Base-by-base conservation (phyloP, 2,888 invertebrate genomes). In the Catocala fraxini region DNA sequence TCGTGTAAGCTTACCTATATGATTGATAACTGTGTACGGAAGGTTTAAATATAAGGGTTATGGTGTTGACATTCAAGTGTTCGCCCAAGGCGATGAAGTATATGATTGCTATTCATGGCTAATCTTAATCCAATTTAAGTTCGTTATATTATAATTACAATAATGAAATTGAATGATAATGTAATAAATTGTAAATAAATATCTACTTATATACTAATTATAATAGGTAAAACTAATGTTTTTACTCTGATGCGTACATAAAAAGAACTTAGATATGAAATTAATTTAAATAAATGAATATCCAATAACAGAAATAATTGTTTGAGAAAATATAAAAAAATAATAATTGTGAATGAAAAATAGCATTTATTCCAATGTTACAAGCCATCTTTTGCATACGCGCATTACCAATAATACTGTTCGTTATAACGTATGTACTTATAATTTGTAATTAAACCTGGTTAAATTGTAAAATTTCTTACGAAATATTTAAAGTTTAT, bases 171-270 rank as follows among this genome's bases (percentile, higher is more conserved):
- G 45, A 63, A 72, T 69, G 63, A 77, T 75, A 72, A 85, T 89
- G 88, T 88, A 89, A 87, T 85, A 86, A 89, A 87, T 79, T 93
- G 93, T 93, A 93, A 87, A 93, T 92, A 93, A 66, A 60, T 35
- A 56, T 11, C 68, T 80, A 74, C 71, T 59, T 73, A 65, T 63
- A 34, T 70, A 70, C 66, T 78, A 79, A 67, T 62, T 68, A 57
- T 71, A 73, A 70, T 71, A 79, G 68, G 60, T 79, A 66, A 71
- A 77, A 70, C 49, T 66, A 70, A 82, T 82, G 79, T 84, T 85
- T 86, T 85, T 85, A 84, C 82, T 83, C 77, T 61, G 78, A 76
- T 61, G 65, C 65, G 70, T 81, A 78, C 73, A 71, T 78, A 77
- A 60, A 71, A 64, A 71, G 73, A 76, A 75, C 65, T 71, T 82